These are phyloP conservation scores for Aleiodes testaceus DNA, from an alignment of 2,888 invertebrate species.

Conservation along the genomic window DNA sequence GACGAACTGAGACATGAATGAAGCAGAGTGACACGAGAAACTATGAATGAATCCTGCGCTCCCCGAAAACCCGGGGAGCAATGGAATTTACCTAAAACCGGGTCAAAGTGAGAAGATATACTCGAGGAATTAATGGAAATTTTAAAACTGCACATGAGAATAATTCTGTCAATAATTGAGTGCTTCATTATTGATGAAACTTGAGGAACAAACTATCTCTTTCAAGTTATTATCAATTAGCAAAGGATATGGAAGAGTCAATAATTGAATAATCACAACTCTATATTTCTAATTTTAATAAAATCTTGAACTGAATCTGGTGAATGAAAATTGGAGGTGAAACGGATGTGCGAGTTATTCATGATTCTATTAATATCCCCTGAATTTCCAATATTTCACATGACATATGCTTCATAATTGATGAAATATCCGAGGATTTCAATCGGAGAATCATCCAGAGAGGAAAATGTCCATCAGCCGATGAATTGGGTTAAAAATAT, in stretches of 20 bases:
- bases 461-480: not conserved
- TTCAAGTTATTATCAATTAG: constrained; percentile 29
- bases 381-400: not conserved
- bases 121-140: too few relatives aligned
- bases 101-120: too few relatives aligned
- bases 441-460: too few relatives aligned
- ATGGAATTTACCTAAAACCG: not conserved
- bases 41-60: constrained; percentile 28
- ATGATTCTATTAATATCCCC: not conserved
- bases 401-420: constrained; percentile 11
- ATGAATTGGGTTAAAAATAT: not conserved
- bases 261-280: constrained; percentile 23
- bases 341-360: too few relatives aligned
- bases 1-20: constrained; percentile 55
- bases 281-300: not conserved
- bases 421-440: not conserved
- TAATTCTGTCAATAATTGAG: constrained; percentile 29
- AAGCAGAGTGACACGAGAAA: constrained; percentile 49
- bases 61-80: not conserved
- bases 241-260: constrained; percentile 27
- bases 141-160: constrained; percentile 17
- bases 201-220: constrained; percentile 16
- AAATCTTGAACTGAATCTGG: too few relatives aligned
- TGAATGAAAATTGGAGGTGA: too few relatives aligned
- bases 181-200: constrained; percentile 25